These are phyloP conservation scores for Harpagoxenus sublaevis DNA, from an alignment of 2,888 invertebrate species.

Conservation along the genomic window DNA sequence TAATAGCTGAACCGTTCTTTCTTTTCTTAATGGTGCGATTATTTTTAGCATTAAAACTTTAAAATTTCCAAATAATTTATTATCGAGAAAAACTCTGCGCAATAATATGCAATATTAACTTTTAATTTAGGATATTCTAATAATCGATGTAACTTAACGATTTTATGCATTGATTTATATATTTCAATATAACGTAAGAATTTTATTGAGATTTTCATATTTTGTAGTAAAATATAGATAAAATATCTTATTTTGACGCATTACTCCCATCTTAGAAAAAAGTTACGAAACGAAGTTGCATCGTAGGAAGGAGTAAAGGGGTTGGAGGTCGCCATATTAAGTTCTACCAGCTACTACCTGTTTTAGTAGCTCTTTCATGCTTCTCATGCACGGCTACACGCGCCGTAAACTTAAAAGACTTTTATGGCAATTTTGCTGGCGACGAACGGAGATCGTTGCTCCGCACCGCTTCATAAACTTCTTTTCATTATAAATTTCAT, in stretches of 20 bases:
- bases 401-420: constrained; percentile 69
- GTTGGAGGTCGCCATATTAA: constrained; percentile 58
- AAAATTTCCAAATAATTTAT: neutral
- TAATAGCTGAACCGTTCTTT: neutral
- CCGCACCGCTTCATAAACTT: constrained; percentile 36
- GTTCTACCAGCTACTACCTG: constrained; percentile 64
- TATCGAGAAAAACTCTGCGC: neutral
- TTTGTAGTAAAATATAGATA: neutral
- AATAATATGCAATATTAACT: neutral
- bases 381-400: constrained; percentile 54
- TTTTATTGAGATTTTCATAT: neutral
- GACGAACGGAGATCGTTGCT: constrained; percentile 32
- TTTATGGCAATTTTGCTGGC: constrained; percentile 49
- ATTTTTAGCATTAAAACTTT: neutral
- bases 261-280: neutral
- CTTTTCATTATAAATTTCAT: constrained; percentile 53
- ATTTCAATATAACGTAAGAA: neutral
- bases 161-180: neutral
- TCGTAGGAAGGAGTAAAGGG: neutral
- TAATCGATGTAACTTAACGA: neutral
- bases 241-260: constrained; percentile 14
- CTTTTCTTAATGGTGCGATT: neutral
- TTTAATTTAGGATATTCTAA: neutral
- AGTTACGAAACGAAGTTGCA: neutral
- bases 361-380: constrained; percentile 66